Base-by-base conservation (phyloP, 1,140 invertebrate genomes). In the Chymomyza costata region DNA sequence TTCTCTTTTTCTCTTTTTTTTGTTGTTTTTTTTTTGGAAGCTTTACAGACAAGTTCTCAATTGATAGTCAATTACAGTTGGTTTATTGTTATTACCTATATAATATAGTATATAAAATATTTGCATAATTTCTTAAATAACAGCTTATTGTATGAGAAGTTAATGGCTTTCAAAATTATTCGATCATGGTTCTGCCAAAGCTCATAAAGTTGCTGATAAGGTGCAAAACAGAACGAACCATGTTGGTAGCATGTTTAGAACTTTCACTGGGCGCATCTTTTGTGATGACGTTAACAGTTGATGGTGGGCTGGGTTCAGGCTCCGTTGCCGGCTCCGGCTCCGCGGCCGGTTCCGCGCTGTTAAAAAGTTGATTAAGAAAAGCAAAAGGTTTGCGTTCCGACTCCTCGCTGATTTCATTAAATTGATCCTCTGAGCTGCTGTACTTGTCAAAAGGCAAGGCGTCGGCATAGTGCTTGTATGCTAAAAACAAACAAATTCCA, bases 211-310 rank as follows among this genome's bases (percentile, higher is more conserved):
- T 76, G 15, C 54, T 78, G 6, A 78, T 51, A 52, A 78, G 80
- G 25, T 53, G 57, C 6, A 78, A 31, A 73, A 78, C 80, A 1
- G 71, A 80, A 11, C 57, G 71, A 28, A 78, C 67, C 71, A 78
- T 78, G 8, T 52, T 45, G 11, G 80, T 67, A 11, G 71, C 71
- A 53, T 78, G 71, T 25, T 80, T 80, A 5, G 71, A 78, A 35
- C 73, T 80, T 35, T 57, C 39, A 3, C 71, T 59, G 37, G 51
- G 64, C 6, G 21, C 3, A 5, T 71, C 67, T 7, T n/a, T 8
- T 2, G 13, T n/a, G 6, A 54, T 53, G n/a, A n/a, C n/a, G n/a
- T n/a, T n/a, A n/a, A n/a, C n/a, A n/a, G n/a, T n/a, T 52, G 5
- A 34, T 59, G 5, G 45, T 34, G 2, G 14, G 14, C 2, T 45